Base-by-base conservation (phyloP, 1,140 invertebrate species). In the Pachyrhynchus sulphureomaculatus region DNA sequence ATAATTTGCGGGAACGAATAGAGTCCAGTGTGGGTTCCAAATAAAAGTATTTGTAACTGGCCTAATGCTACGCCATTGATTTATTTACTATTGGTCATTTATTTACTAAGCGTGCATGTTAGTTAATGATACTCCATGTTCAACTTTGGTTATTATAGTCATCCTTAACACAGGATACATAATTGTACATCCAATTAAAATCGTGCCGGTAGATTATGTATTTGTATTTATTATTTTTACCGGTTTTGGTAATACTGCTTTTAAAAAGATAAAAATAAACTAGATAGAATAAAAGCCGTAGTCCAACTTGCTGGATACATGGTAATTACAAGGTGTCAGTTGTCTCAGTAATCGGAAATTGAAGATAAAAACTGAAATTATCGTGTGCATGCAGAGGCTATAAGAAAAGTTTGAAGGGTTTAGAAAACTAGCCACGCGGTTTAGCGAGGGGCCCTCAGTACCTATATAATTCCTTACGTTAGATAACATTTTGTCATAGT, bases 171-270 rank as follows among this genome's bases (percentile, higher is more conserved):
- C 52, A 44, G 26, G 37, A 41, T 55, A 55, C 33, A 55, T 55
- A 55, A 42, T 55, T 55, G 37, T 55, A 32, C 20, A 17, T 24
- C 18, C 52, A 55, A 55, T 55, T 55, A 55, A 55, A 55, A 55
- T 55, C 37, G 17, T 42, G 13, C 24, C 37, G 26, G 37, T 42
- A 32, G 37, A 44, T 26, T 24, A 26, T 55, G 33, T 33, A 55
- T 55, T 55, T 55, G 52, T 23, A 41, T 55, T 55, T 42, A 55
- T 42, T 42, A 55, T 53, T 29, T 55, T 55, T 49, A 33, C 57
- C 36, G 21, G 55, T 36, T 51, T 23, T 20, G 45, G 12, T n/a
- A 9, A 45, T 23, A 45, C 42, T 9, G 23, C 18, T 24, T 9
- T 23, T 17, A 10, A 23, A 10, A n/a, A n/a, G n/a, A n/a, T 45